Base-by-base conservation (phyloP, 2,113 vertebrate species). In the Eublepharis macularius region DNA sequence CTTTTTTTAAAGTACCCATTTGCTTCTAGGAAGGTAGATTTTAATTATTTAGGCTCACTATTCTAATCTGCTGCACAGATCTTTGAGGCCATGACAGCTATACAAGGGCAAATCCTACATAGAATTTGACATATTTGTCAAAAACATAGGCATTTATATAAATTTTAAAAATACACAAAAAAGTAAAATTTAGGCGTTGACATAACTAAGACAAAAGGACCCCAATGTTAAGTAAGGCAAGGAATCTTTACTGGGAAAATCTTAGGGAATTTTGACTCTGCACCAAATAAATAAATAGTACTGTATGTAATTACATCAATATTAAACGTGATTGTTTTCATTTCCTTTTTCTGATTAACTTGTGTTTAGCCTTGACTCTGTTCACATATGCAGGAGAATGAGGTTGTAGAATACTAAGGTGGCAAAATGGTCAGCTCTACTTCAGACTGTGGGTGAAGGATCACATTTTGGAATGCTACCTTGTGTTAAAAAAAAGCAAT, bases 201-300 rank as follows among this genome's bases (percentile, higher is more conserved):
- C 4, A 13, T 60, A 86, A 82, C 29, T 82, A 86, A 75, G 24
- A 86, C 69, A 87, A 92, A 93, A 87, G 47, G 81, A 47, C 90
- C 85, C 66, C 80, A 89, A 43, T 90, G 81, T 80, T 60, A 84
- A 77, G 17, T 16, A 94, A 86, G 2, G 19, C 78, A 87, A 81
- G 82, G 84, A 90, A 45, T 68, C 84, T 84, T 69, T 83, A 74
- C 63, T 84, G 75, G 60, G 49, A 41, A 81, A 7, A 41, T 57
- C 17, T 89, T 88, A 77, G 0, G 87, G 68, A 87, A 87, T 79
- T 6, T 81, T 10, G 6, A 24, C 65, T 80, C 41, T 89, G 84
- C 87, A 92, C 73, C 60, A 87, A 66, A 76, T 84, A 11, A 13
- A 83, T 85, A 87, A n/a, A 76, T 88, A 83, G 76, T 79, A 85